These are phyloP conservation scores for Lutraria rhynchaena DNA, from an alignment of 1,140 invertebrate genomes.

Conservation along the genomic window DNA sequence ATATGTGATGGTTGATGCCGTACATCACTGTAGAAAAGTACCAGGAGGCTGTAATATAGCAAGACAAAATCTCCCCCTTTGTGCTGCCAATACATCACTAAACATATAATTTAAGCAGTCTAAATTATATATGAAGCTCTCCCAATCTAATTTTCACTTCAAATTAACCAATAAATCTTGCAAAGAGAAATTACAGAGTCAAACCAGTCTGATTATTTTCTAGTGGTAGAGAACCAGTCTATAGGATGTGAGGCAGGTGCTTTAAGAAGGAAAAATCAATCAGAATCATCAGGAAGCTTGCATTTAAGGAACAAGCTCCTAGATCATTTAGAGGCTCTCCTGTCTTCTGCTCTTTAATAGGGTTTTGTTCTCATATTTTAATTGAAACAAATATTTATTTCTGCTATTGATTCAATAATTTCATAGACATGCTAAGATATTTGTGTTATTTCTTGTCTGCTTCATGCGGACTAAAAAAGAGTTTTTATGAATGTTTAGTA, in stretches of 20 bases:
- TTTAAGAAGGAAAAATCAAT: conserved; percentile 45
- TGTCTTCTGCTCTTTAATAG: too few species aligned
- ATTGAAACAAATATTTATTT: too few species aligned
- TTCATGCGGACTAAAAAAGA: too few species aligned
- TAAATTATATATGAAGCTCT: conserved; percentile 52
- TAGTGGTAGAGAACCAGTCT: conserved; percentile 44
- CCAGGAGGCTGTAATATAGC: conserved; percentile 13
- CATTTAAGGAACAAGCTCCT: not conserved
- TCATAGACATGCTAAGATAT: too few species aligned
- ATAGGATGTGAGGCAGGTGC: conserved; percentile 39
- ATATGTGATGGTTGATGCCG: not conserved
- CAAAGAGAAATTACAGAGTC: conserved; percentile 46
- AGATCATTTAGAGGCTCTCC: too few species aligned
- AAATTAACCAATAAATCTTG: conserved; percentile 58
- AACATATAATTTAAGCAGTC: conserved; percentile 41
- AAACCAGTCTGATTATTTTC: conserved; percentile 51
- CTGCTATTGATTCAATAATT: conserved; percentile 33
- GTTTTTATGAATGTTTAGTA: too few species aligned
- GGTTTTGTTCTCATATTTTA: too few species aligned
- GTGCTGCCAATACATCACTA: conserved; percentile 27
- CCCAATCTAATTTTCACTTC: conserved; percentile 57
- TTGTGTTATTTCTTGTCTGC: too few species aligned
- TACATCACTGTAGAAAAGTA: not conserved
- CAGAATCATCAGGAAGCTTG: conserved; percentile 34
- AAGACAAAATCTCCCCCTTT: conserved; percentile 34